Conservation (phyloP, 2,888 invertebrate genomes). For the Tenthredo amoena region DNA sequence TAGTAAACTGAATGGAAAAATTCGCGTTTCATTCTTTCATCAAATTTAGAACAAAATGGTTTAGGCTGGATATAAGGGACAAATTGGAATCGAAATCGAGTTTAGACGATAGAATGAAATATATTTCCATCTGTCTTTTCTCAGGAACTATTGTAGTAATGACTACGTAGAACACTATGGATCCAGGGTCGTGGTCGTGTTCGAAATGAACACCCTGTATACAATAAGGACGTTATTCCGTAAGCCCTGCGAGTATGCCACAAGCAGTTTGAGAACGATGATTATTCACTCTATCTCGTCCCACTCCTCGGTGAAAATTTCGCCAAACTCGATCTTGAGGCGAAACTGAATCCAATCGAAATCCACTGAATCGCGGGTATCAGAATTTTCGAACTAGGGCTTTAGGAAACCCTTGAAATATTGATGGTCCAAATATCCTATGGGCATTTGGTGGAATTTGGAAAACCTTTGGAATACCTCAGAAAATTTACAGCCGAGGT, state of each 20-base stretch:
- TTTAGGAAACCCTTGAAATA: neutral
- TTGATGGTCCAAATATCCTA: slow-evolving; percentile 24
- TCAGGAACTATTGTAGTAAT: neutral
- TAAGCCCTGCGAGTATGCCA: slow-evolving; percentile 15
- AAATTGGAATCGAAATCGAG: neutral
- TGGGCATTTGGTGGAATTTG: slow-evolving; percentile 23
- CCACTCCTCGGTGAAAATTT: slow-evolving; percentile 12
- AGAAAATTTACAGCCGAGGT: neutral
- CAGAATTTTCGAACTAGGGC: slow-evolving; percentile 15
- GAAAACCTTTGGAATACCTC: slow-evolving; percentile 4
- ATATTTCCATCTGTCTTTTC: neutral
- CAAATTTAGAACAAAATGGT: neutral
- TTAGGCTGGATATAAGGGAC: neutral
- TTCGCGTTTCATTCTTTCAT: neutral
- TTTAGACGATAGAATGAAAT: neutral
- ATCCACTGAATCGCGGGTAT: neutral
- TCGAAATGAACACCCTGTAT: slow-evolving; percentile 22
- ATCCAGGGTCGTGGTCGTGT: neutral
- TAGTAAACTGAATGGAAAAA: neutral
- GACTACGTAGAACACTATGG: neutral
- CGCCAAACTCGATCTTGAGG: slow-evolving; percentile 1
- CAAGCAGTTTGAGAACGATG: slow-evolving; percentile 7
- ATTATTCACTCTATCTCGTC: slow-evolving; percentile 34
- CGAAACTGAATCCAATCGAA: slow-evolving; percentile 16
- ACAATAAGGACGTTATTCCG: slow-evolving; percentile 6